Conservation (phyloP, 2,797 vertebrate species). For the Anguilla obscura region DNA sequence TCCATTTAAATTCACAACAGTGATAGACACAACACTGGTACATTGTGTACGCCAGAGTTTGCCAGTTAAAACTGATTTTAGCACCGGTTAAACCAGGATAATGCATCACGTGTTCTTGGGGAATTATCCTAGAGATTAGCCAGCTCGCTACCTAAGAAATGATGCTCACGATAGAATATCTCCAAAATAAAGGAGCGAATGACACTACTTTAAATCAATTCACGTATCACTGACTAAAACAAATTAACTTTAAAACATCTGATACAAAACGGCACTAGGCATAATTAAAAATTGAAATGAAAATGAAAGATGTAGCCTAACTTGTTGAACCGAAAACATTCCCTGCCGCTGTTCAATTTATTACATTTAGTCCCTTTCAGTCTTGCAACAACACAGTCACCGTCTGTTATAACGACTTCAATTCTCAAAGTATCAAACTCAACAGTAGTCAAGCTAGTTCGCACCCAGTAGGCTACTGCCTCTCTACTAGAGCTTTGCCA, state of each 20-base stretch:
- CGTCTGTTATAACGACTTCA: slow-evolving; percentile 18
- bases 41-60: neutral
- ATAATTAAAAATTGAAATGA: neutral
- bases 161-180: neutral
- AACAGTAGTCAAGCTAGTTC: slow-evolving; percentile 8
- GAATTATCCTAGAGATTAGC: slow-evolving; percentile 14
- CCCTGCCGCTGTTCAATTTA: neutral
- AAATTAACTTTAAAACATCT: neutral
- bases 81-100: neutral
- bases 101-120: neutral
- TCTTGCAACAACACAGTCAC: slow-evolving; percentile 6
- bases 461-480: slow-evolving; percentile 9
- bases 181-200: neutral
- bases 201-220: neutral
- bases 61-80: neutral
- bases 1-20: neutral
- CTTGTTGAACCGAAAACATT: neutral
- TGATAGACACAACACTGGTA: neutral
- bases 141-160: neutral
- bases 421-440: slow-evolving; percentile 6
- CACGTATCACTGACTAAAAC: neutral
- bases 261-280: too few relatives aligned
- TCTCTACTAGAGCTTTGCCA: neutral
- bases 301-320: neutral
- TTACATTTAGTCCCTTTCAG: neutral